phyloP scores from a whole-genome alignment of 2,888 invertebrate genomes.

The Phyllotreta cruciferae region DNA sequence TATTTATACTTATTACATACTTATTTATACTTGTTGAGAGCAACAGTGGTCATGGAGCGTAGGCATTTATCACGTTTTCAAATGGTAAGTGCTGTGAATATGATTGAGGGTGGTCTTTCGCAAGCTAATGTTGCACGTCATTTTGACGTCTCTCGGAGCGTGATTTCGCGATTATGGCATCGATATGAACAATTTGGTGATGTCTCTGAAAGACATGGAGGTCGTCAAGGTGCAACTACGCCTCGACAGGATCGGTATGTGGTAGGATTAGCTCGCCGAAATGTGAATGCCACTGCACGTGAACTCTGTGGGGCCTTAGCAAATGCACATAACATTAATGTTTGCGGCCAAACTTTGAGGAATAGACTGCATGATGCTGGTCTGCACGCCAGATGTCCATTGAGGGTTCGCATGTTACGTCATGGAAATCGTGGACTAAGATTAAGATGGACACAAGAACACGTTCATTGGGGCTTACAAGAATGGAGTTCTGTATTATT shows the following conservation, averaged over 20 bases:
- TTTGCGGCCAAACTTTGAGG: slow-evolving; percentile 11
- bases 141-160: slow-evolving; percentile 10
- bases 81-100: slow-evolving; percentile 2
- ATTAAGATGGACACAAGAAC: not conserved
- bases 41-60: not conserved
- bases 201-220: slow-evolving; percentile 11
- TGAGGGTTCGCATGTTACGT: slow-evolving; percentile 6
- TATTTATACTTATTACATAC: no score
- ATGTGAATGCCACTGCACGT: slow-evolving; percentile 8
- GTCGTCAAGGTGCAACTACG: slow-evolving; percentile 9
- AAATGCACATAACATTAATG: slow-evolving; percentile 6
- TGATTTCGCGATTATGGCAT: slow-evolving; percentile 8
- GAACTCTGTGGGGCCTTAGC: slow-evolving; percentile 11
- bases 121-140: slow-evolving; percentile 8
- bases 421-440: slow-evolving; percentile 10
- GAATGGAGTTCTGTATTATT: slow-evolving; percentile 10
- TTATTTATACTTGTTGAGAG: not conserved
- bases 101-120: slow-evolving; percentile 5
- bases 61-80: not conserved
- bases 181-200: slow-evolving; percentile 9
- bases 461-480: slow-evolving; percentile 2
- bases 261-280: slow-evolving; percentile 6
- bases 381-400: slow-evolving; percentile 2
- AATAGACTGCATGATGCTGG: slow-evolving; percentile 16
- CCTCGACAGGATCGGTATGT: slow-evolving; percentile 14